These are phyloP conservation scores for Trigoniulus corallinus DNA, from an alignment of 1,140 invertebrate species.

Conservation along the genomic window DNA sequence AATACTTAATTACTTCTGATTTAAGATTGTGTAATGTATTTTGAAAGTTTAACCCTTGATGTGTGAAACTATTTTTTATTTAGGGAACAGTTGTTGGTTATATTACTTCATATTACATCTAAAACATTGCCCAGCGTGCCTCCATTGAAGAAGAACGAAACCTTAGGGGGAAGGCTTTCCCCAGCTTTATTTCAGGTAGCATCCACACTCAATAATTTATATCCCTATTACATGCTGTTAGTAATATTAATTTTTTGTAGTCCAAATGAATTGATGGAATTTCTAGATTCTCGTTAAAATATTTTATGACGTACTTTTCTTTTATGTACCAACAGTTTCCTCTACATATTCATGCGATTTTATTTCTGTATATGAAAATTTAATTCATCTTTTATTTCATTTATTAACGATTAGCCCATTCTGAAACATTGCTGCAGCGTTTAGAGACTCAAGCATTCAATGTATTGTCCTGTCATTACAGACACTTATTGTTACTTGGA, in stretches of 20 bases:
- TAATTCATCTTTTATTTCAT: too few relatives aligned
- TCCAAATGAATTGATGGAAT: neutral
- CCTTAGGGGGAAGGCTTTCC: constrained; percentile 63
- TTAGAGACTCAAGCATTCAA: too few relatives aligned
- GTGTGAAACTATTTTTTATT: constrained; percentile 17
- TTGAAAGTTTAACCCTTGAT: neutral
- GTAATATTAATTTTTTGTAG: too few relatives aligned
- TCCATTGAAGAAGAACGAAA: constrained; percentile 53
- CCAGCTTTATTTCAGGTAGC: constrained; percentile 62
- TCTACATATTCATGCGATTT: too few relatives aligned
- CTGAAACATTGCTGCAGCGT: too few relatives aligned
- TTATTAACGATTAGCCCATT: too few relatives aligned
- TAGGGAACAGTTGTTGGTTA: constrained; percentile 70
- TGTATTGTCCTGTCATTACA: constrained; percentile 37
- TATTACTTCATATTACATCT: constrained; percentile 82
- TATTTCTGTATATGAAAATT: too few relatives aligned
- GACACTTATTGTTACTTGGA: constrained; percentile 95
- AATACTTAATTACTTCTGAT: too few relatives aligned
- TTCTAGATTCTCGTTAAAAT: neutral
- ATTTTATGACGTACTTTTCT: neutral
- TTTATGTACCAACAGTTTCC: too few relatives aligned
- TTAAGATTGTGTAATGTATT: neutral
- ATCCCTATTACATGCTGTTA: too few relatives aligned
- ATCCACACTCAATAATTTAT: too few relatives aligned
- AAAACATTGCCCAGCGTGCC: constrained; percentile 61